Evolutionary conservation across 30 jellyfish, hydroid and myxozoan species (phyloP).

Genomic region (Calvadosia cruxmelitensis): DNA sequence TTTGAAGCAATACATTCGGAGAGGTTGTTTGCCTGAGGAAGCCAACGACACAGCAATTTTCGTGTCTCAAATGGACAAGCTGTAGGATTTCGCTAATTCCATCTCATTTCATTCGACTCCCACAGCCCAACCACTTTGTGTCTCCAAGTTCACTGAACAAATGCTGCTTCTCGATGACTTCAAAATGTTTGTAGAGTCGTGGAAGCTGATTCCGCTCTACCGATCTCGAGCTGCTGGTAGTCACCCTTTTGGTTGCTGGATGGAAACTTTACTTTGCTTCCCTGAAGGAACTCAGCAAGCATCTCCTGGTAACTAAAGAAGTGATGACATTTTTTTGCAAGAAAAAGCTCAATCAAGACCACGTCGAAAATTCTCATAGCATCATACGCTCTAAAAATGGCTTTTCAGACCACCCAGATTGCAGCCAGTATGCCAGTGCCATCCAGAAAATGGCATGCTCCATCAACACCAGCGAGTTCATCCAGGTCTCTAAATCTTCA

Average conservation of each 20-base stretch:
- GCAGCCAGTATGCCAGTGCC: conserved; percentile 1
- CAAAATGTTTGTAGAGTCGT: neutral
- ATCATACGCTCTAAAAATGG: neutral
- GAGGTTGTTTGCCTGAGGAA: neutral
- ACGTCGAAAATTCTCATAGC: neutral
- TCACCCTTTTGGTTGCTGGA: neutral
- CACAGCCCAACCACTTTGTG: neutral
- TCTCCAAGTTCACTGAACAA: neutral
- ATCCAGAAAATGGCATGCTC: neutral
- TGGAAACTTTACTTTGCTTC: neutral
- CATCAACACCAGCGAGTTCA: neutral
- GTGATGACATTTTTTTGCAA: neutral
- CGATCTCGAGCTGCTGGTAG: neutral
- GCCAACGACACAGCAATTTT: neutral
- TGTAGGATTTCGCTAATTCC: neutral
- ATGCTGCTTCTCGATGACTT: neutral
- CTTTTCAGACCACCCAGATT: neutral
- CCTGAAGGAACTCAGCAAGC: neutral
- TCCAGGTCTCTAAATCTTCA: neutral
- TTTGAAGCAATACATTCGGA: neutral
- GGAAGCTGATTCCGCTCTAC: neutral
- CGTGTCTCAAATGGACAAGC: neutral
- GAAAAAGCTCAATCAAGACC: neutral
- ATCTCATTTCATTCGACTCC: neutral
- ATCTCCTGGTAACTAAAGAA: neutral